A percentile compares a stretch with the other conserved stretches of the same genome.
These are phyloP conservation scores for Coryphaenoides rupestris DNA, from an alignment of 2,113 vertebrate species.

Conservation along the genomic window DNA sequence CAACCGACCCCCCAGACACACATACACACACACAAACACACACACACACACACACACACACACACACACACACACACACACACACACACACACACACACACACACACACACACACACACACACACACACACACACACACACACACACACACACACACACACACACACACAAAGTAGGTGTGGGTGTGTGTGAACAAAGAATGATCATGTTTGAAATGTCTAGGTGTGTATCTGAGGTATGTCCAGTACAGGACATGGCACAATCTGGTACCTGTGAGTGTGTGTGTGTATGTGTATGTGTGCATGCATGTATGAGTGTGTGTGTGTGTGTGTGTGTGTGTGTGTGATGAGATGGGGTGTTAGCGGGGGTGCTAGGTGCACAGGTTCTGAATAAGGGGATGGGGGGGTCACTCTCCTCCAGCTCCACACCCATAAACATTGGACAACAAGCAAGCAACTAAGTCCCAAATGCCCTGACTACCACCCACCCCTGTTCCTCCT, in stretches of 20 bases:
- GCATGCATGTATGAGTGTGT: no score
- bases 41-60: constrained; percentile 1
- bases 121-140: constrained; percentile 16
- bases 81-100: neutral
- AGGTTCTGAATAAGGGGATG: neutral
- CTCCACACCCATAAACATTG: constrained; percentile 46
- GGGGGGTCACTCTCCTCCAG: constrained; percentile 34
- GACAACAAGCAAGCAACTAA: constrained; percentile 36
- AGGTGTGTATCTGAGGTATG: no score
- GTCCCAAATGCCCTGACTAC: no score
- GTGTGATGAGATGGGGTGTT: constrained; percentile 15
- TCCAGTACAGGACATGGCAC: no score
- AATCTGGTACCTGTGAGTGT: constrained; percentile 22
- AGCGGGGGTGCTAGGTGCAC: no score
- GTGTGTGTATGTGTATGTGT: constrained; percentile 7
- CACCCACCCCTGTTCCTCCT: constrained; percentile 46
- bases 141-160: neutral
- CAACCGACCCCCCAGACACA: neutral
- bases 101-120: constrained; percentile 17
- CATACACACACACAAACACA: neutral
- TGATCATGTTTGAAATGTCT: no score
- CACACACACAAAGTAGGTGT: neutral
- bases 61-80: neutral
- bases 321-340: constrained; percentile 15
- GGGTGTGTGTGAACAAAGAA: no score